Percentiles rank a stretch among this genome's conserved stretches.
These are phyloP conservation scores for Ctenoplectra terminalis DNA, from an alignment of 1,140 invertebrate genomes.

Conservation along the genomic window DNA sequence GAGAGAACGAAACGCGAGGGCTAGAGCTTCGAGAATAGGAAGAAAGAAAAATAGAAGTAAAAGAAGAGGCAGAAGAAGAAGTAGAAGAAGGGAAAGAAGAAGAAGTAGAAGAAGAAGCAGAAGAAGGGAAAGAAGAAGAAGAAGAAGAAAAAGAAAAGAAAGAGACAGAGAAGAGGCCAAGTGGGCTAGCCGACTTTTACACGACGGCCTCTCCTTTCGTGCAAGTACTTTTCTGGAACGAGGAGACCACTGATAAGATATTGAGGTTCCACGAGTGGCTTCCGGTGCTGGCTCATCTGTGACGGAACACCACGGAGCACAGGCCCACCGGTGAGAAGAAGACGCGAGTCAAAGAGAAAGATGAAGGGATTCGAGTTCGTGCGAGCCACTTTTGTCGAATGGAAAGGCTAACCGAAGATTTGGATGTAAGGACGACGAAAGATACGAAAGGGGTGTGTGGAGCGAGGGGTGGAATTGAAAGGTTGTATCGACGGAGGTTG, in stretches of 20 bases:
- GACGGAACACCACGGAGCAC: slow-evolving; percentile 9
- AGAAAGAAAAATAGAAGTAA: neutral
- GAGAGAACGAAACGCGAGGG: neutral
- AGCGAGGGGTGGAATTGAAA: neutral
- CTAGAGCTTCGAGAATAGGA: neutral
- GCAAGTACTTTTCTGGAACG: slow-evolving; percentile 23
- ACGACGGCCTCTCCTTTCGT: neutral
- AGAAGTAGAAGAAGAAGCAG: neutral
- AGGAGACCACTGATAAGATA: slow-evolving; percentile 40
- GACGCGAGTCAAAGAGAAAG: neutral
- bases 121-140: neutral
- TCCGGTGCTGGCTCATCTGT: slow-evolving; percentile 43
- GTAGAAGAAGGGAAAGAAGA: neutral
- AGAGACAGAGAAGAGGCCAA: neutral
- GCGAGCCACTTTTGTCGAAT: slow-evolving; percentile 19
- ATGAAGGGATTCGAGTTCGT: neutral
- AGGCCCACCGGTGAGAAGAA: slow-evolving; percentile 10
- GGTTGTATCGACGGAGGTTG: neutral
- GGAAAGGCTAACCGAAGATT: slow-evolving; percentile 24
- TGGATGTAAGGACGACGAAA: neutral
- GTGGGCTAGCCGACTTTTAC: neutral
- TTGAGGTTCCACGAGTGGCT: slow-evolving; percentile 37
- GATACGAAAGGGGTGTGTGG: neutral
- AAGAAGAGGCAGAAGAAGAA: neutral
- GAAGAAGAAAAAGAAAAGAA: neutral